Evolutionary conservation across 2,888 invertebrate genomes (phyloP).

Genomic region (Drosophila rellima): DNA sequence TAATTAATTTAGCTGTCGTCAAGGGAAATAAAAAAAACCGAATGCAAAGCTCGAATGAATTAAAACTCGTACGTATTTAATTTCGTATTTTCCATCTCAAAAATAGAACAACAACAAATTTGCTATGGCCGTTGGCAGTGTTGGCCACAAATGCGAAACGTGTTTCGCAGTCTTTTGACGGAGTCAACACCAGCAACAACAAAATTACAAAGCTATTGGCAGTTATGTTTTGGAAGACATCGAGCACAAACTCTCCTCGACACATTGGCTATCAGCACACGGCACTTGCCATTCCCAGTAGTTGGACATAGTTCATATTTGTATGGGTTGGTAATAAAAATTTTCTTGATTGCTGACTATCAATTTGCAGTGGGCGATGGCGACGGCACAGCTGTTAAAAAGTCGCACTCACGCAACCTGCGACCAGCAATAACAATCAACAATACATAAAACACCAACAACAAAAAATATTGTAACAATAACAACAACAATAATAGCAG

Average conservation of each 20-base stretch:
- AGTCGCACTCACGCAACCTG: conserved; percentile 41
- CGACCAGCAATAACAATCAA: conserved; percentile 37
- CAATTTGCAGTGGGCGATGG: conserved; percentile 54
- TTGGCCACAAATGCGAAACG: conserved; percentile 43
- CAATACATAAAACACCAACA: conserved; percentile 21
- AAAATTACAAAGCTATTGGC: conserved; percentile 7
- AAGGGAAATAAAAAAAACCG: conserved; percentile 41
- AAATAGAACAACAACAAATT: conserved; percentile 5
- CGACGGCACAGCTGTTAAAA: conserved; percentile 27
- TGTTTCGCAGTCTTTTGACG: conserved; percentile 52
- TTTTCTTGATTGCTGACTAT: conserved; percentile 53
- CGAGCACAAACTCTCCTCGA: conserved; percentile 11
- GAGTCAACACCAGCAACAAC: conserved; percentile 6
- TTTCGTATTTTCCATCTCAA: conserved; percentile 28
- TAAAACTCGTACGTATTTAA: conserved; percentile 31
- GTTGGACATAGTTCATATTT: conserved; percentile 49
- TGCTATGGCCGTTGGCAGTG: conserved; percentile 7
- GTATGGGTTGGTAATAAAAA: conserved; percentile 44
- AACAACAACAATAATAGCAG: conserved; percentile 20
- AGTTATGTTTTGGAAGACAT: conserved; percentile 28
- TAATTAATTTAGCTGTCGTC: conserved; percentile 60
- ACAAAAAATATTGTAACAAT: conserved; percentile 15
- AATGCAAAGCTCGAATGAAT: conserved; percentile 36
- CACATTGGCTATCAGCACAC: conserved; percentile 15
- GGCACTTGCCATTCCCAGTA: conserved; percentile 45